phyloP scores from a whole-genome alignment of 2,797 vertebrate species.

The Coilia nasus region DNA sequence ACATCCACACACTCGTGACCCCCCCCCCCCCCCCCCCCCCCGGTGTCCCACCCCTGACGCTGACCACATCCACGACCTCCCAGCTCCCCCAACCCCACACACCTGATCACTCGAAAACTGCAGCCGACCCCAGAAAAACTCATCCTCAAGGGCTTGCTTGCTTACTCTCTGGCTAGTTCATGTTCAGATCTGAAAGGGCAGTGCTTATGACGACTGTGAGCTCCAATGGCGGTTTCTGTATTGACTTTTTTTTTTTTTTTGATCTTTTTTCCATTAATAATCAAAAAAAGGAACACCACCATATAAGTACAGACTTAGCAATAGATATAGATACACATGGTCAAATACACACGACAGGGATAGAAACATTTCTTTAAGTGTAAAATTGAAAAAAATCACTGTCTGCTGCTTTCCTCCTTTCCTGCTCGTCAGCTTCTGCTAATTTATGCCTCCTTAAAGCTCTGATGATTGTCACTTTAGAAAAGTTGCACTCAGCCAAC shows the following conservation, averaged over 20 bases:
- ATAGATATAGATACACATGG: conserved; percentile 62
- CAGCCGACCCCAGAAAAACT: conserved; percentile 6
- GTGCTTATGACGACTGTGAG: conserved; percentile 68
- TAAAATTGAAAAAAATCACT: conserved; percentile 68
- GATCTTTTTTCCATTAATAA: not conserved
- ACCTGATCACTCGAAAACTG: conserved; percentile 8
- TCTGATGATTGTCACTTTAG: conserved; percentile 20
- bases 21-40: not conserved
- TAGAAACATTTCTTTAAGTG: conserved; percentile 64
- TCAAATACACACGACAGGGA: conserved; percentile 65
- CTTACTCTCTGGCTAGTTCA: conserved; percentile 36
- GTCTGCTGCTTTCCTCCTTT: conserved; percentile 53
- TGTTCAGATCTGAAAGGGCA: conserved; percentile 59
- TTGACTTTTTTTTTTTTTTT: conserved; percentile 21
- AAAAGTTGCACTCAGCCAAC: not conserved
- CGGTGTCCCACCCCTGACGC: not conserved
- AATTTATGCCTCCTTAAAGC: not conserved
- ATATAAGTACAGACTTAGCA: conserved; percentile 37
- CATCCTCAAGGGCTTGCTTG: conserved; percentile 22
- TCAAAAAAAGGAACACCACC: conserved; percentile 58
- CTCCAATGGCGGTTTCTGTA: conserved; percentile 59
- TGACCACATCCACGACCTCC: conserved; percentile 46
- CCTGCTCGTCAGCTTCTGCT: conserved; percentile 63
- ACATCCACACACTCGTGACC: conserved; percentile 35
- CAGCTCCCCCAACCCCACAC: conserved; percentile 22